These are phyloP conservation scores for Caretta caretta DNA, from an alignment of 2,113 vertebrate genomes.

Conservation along the genomic window DNA sequence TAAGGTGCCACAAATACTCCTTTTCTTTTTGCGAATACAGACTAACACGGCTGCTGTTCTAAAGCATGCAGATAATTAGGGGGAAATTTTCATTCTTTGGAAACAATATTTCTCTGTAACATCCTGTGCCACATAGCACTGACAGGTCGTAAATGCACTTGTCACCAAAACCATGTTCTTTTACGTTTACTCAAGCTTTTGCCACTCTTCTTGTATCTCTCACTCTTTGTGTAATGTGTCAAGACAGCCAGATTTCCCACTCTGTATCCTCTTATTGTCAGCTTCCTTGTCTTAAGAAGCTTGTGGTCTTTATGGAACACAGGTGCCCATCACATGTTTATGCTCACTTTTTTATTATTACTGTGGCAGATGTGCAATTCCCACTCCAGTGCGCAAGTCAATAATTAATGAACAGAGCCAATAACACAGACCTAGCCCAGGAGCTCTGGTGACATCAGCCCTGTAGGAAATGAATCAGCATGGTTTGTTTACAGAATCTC, in stretches of 20 bases:
- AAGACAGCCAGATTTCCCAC: too few relatives aligned
- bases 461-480: neutral
- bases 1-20: too few relatives aligned
- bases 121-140: rapidly evolving
- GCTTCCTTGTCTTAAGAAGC: too few relatives aligned
- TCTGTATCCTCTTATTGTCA: too few relatives aligned
- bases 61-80: neutral
- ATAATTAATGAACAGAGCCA: neutral
- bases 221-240: neutral
- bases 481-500: neutral
- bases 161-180: neutral
- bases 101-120: neutral
- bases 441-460: neutral
- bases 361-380: too few relatives aligned
- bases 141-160: neutral
- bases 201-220: neutral
- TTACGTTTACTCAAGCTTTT: neutral
- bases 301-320: too few relatives aligned
- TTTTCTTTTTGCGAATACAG: too few relatives aligned
- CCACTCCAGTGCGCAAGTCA: too few relatives aligned
- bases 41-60: too few relatives aligned
- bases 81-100: neutral
- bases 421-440: neutral
- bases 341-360: too few relatives aligned
- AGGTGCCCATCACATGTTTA: too few relatives aligned